A percentile compares a stretch with the other conserved stretches of the same genome.
Evolutionary conservation across 2,113 vertebrate species (phyloP).

Genomic region (Mohoua ochrocephala): DNA sequence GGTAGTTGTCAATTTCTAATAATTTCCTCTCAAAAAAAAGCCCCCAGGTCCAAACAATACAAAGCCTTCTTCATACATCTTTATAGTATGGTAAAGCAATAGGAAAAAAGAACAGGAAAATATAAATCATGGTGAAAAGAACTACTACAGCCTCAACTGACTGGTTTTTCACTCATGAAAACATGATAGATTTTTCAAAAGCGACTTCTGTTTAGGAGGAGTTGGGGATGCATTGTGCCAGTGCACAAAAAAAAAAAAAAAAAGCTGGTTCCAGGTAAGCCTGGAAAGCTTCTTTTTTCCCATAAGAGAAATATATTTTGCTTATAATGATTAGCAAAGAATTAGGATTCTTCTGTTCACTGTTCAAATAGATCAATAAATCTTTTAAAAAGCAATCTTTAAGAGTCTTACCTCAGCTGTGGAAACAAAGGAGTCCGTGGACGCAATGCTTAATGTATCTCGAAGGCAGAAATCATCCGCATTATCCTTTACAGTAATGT

Average conservation of each 20-base stretch:
- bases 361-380: not conserved
- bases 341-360: not conserved
- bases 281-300: not conserved
- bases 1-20: not conserved
- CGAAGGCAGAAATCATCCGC: constrained; percentile 78
- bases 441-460: constrained; percentile 85
- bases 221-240: not conserved
- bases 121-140: not conserved
- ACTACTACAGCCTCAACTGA: not conserved
- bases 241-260: not conserved
- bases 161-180: not conserved
- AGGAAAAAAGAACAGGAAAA: not conserved
- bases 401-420: constrained; percentile 83
- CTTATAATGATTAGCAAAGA: not conserved
- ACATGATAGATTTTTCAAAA: not conserved
- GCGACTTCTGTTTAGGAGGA: not conserved
- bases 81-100: not conserved
- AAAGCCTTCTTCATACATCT: not conserved
- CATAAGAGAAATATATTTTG: not conserved
- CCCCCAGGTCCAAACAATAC: not conserved
- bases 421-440: constrained; percentile 90
- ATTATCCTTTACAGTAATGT: constrained; percentile 74
- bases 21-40: not conserved
- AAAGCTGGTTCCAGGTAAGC: not conserved
- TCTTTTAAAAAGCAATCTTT: not conserved